Evolutionary conservation across 2,888 invertebrate genomes (phyloP).

Genomic region (Chrysomela aeneicollis): DNA sequence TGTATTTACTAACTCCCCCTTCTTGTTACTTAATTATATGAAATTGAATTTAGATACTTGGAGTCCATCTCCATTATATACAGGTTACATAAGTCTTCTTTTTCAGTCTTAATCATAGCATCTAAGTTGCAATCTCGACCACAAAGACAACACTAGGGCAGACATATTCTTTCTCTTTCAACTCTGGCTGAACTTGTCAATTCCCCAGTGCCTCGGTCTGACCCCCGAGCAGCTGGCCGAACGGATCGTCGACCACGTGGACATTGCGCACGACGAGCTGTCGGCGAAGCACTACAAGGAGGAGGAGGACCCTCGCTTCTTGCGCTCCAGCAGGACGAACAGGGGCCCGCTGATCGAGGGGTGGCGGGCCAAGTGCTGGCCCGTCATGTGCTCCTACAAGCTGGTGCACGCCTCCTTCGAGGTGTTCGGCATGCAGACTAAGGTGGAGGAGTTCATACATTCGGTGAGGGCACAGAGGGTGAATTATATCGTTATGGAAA

Average conservation of each 20-base stretch:
- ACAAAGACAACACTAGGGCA: no score
- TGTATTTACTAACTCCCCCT: no score
- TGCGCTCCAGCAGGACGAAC: conserved; percentile 81
- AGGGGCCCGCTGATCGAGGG: conserved; percentile 86
- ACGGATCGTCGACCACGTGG: conserved; percentile 80
- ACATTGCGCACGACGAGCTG: conserved; percentile 89
- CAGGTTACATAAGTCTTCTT: no score
- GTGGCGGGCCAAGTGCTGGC: conserved; percentile 77
- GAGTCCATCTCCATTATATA: no score
- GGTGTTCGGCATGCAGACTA: conserved; percentile 91
- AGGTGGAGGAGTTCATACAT: conserved; percentile 88
- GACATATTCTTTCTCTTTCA: no score
- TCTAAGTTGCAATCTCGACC: no score
- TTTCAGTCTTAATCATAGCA: no score
- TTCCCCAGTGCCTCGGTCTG: conserved; percentile 76
- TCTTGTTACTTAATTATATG: no score
- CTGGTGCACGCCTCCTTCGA: conserved; percentile 86
- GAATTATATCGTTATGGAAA: neutral
- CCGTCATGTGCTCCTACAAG: conserved; percentile 95
- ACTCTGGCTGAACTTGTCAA: no score
- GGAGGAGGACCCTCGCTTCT: conserved; percentile 86
- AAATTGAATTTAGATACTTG: no score
- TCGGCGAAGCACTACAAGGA: conserved; percentile 88
- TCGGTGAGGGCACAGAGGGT: conserved; percentile 65
- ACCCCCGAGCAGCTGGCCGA: conserved; percentile 75